Percentiles rank a stretch among this genome's conserved stretches.
Conservation (phyloP, 2,888 invertebrate genomes). For the Anorthoa munda region DNA sequence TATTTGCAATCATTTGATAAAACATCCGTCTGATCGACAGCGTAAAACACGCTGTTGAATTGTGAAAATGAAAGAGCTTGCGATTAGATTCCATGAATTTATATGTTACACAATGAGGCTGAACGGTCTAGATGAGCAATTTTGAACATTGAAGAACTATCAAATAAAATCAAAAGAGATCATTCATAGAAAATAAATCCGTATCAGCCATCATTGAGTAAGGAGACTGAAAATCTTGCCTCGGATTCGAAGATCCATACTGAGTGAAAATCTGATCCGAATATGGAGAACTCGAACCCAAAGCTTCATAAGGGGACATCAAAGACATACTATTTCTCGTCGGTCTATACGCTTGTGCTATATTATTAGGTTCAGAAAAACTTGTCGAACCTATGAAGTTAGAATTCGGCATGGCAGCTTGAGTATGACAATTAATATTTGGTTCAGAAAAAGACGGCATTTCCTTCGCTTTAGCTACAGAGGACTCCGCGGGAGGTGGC, state of each 20-base stretch:
- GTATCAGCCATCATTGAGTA: slow-evolving; percentile 54
- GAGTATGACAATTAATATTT: slow-evolving; percentile 14
- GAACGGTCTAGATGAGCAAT: too few species aligned
- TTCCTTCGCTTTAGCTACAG: slow-evolving; percentile 12
- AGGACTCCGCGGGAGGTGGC: slow-evolving; percentile 59
- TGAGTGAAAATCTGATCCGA: slow-evolving; percentile 65
- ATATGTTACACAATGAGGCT: too few species aligned
- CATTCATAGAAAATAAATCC: slow-evolving; percentile 59
- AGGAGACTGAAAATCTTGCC: slow-evolving; percentile 74
- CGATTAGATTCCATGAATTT: too few species aligned
- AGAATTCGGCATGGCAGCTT: slow-evolving; percentile 56
- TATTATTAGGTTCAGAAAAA: slow-evolving; percentile 36
- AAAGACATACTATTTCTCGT: slow-evolving; percentile 70
- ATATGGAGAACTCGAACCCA: slow-evolving; percentile 66
- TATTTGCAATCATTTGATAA: too few species aligned
- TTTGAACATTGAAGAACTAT: background rate
- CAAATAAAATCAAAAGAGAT: slow-evolving; percentile 51
- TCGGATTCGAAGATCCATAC: slow-evolving; percentile 62
- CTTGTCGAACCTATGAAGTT: slow-evolving; percentile 61
- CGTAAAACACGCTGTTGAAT: too few species aligned
- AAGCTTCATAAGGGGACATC: slow-evolving; percentile 80
- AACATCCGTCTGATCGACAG: too few species aligned
- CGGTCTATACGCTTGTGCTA: slow-evolving; percentile 39
- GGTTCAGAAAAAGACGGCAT: slow-evolving; percentile 1
- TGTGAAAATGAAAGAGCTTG: too few species aligned